A percentile compares a stretch with the other conserved stretches of the same genome.
Conservation (phyloP, 2,797 vertebrate genomes). For the Mus minutoides region DNA sequence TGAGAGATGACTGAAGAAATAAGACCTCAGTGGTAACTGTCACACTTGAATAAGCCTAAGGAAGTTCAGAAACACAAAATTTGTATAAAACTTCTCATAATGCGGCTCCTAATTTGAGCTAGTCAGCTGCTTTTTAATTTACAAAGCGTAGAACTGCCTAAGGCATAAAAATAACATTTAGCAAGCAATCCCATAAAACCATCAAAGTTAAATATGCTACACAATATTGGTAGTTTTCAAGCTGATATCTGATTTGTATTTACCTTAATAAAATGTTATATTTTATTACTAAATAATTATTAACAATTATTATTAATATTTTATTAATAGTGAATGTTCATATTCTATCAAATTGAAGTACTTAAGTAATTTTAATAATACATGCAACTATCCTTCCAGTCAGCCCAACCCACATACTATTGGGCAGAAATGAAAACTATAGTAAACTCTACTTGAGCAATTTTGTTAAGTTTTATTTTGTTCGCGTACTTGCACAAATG, state of each 20-base stretch:
- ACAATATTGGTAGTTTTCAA: constrained; percentile 45
- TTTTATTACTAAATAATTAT: not conserved
- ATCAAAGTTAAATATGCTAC: constrained; percentile 43
- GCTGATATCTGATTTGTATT: constrained; percentile 31
- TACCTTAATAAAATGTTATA: not conserved
- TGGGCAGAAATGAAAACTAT: constrained; percentile 38
- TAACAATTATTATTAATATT: not conserved
- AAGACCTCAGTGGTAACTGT: not conserved
- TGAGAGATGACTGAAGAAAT: constrained; percentile 28
- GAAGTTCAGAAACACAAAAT: constrained; percentile 41
- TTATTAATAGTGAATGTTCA: not conserved
- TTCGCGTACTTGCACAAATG: constrained; percentile 44
- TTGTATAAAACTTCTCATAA: not conserved
- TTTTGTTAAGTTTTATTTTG: constrained; percentile 25
- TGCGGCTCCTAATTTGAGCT: constrained; percentile 7
- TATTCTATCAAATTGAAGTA: constrained; percentile 33
- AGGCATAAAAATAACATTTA: constrained; percentile 43
- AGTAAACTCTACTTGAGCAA: not conserved
- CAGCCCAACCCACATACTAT: not conserved
- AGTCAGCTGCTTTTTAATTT: constrained; percentile 34
- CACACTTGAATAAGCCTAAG: constrained; percentile 5
- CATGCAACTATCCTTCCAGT: constrained; percentile 21
- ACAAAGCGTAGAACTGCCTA: constrained; percentile 9
- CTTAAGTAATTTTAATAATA: constrained; percentile 49
- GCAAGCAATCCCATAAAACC: constrained; percentile 17